A percentile compares a stretch with the other conserved stretches of the same genome.
These are phyloP conservation scores for Cepaea hortensis DNA, from an alignment of 2,888 invertebrate genomes.

Conservation along the genomic window DNA sequence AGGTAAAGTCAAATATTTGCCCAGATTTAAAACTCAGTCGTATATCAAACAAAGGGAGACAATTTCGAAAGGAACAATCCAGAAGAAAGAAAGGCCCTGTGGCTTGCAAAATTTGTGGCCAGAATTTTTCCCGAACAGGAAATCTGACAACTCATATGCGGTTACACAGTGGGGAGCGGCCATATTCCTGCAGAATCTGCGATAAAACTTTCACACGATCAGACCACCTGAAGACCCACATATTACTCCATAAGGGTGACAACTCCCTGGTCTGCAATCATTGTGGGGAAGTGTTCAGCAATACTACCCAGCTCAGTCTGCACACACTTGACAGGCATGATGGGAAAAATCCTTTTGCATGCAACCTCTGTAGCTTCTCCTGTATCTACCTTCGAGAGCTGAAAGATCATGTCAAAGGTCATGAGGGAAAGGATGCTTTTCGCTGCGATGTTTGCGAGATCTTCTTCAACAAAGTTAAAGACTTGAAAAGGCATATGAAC, in stretches of 20 bases:
- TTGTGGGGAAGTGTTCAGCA: slow-evolving; percentile 40
- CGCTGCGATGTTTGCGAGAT: slow-evolving; percentile 25
- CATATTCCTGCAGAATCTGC: slow-evolving; percentile 46
- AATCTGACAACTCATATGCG: slow-evolving; percentile 47
- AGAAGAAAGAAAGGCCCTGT: slow-evolving; percentile 10
- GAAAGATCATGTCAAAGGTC: slow-evolving; percentile 33
- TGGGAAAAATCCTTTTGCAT: slow-evolving; percentile 93
- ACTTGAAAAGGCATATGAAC: slow-evolving; percentile 34
- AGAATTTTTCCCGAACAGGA: slow-evolving; percentile 38
- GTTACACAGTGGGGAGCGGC: slow-evolving; percentile 48
- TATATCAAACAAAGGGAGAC: neutral
- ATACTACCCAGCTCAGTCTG: slow-evolving; percentile 47
- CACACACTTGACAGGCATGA: slow-evolving; percentile 96
- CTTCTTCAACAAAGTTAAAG: slow-evolving; percentile 14
- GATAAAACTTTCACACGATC: slow-evolving; percentile 44
- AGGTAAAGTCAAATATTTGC: neutral
- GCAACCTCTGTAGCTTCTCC: slow-evolving; percentile 86
- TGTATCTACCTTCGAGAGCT: slow-evolving; percentile 32
- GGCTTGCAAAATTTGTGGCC: slow-evolving; percentile 46
- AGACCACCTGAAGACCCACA: slow-evolving; percentile 46
- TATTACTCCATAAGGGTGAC: slow-evolving; percentile 35
- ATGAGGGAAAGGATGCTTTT: slow-evolving; percentile 19
- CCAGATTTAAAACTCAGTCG: neutral
- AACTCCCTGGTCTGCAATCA: slow-evolving; percentile 37
- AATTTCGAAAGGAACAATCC: neutral